Percentiles rank a stretch among this genome's conserved stretches.
These are phyloP conservation scores for Pachycephala philippinensis DNA, from an alignment of 2,113 vertebrate species.

Conservation along the genomic window DNA sequence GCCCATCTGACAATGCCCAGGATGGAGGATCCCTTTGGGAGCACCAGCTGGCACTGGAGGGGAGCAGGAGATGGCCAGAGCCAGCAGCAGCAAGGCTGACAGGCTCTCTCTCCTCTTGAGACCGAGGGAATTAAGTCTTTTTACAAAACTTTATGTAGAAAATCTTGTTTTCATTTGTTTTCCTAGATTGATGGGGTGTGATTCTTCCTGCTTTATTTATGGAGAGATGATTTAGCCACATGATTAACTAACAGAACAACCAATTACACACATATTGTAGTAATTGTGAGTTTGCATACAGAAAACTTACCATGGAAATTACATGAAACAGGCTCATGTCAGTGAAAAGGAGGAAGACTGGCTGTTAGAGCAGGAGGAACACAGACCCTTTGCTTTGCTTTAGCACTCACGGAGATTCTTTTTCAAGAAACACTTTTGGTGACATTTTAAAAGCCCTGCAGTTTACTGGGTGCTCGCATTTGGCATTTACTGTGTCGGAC, in stretches of 20 bases:
- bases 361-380: not conserved
- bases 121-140: not conserved
- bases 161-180: not conserved
- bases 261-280: not conserved
- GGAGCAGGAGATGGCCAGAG: not conserved
- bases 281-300: not conserved
- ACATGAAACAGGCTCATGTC: not conserved
- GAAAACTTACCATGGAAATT: conserved; percentile 12
- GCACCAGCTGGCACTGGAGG: not conserved
- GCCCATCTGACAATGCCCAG: not conserved
- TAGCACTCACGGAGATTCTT: not conserved
- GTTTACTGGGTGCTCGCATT: not conserved
- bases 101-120: not conserved
- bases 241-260: not conserved
- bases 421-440: not conserved
- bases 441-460: not conserved
- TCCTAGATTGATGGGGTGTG: not conserved
- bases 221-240: not conserved
- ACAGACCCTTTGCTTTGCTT: not conserved
- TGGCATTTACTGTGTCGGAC: not conserved
- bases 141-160: not conserved
- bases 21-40: not conserved
- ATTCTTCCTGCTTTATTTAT: conserved; percentile 24
- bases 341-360: not conserved
- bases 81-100: not conserved